Base-by-base conservation (phyloP, 2,888 invertebrate species). In the Amblyteles armatorius region DNA sequence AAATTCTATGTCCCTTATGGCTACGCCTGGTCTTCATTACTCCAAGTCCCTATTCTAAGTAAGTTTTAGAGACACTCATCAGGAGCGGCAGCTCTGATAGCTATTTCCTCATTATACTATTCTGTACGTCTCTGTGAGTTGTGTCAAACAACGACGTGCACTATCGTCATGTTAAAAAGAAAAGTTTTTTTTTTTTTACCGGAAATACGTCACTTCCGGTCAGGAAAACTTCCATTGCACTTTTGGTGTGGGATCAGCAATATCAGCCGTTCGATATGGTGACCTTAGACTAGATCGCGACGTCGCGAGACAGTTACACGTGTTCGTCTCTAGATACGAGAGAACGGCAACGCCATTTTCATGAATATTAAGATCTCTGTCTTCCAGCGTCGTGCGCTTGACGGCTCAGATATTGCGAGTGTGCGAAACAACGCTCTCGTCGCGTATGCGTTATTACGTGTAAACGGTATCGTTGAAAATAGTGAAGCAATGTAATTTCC, bases 281-380 rank as follows among this genome's bases (percentile, higher is more conserved):
- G 44, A 19, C 63, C 3, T 33, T 9, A 22, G n/a, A 29, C 26
- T 22, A n/a, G 13, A 11, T 16, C 29, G 40, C 1, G 6, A 11
- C 11, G 40, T 82, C 11, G 33, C 44, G 6, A 67, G 26, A 55
- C 22, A 50, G 29, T 60, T 44, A 1, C 7, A 44, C 29, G 50
- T 48, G 19, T 13, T 44, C 29, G 44, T 29, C 44, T 26, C 7
- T 44, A 69, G 9, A 71, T 33, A 16, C 44, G 13, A 22, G 33
- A n/a, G 13, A 55, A 63, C 29, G 40, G 48, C 52, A 29, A 26
- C n/a, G 44, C 29, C 57, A 55, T 67, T 40, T 79, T 72, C 63
- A 74, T 63, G 69, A 74, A 74, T 69, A 79, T 60, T 44, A 52
- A 69, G 36, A 79, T 52, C n/a, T 68, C 52, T 36, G 7, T 11